Base-by-base conservation (phyloP, 2,888 invertebrate genomes). In the Drosophila cognata region DNA sequence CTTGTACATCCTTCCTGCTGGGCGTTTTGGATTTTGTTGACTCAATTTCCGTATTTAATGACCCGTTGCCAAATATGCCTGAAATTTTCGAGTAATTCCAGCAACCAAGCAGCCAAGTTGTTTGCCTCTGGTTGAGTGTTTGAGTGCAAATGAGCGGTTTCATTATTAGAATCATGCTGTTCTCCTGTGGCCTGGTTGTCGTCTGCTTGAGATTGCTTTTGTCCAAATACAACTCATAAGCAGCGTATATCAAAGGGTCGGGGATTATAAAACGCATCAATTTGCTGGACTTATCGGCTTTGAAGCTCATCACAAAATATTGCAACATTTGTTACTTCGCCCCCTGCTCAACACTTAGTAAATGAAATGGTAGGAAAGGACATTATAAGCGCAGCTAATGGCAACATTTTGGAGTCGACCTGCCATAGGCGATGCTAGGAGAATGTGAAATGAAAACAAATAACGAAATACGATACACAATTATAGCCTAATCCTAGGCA, bases 31-130 rank as follows among this genome's bases (percentile, higher is more conserved):
- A 85, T 87, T 81, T 89, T 88, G 90, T 91, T 87, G 85, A 88
- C 84, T 91, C 87, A 89, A 91, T 91, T 91, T 91, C 87, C 89
- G 86, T 80, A 89, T 88, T 89, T 90, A 91, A 91, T 91, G 91
- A 86, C 77, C 81, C 91, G 87, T 89, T 90, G 79, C 84, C 81
- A 85, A 88, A 88, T 86, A 81, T 86, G 88, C 84, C 81, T 59
- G 80, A 75, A 83, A 78, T 81, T 83, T 86, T 81, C 57, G 73
- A 79, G 75, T 78, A 75, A 81, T 79, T 75, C 43, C 73, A 70
- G 69, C 66, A 60, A 62, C 56, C 56, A 38, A 38, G 56, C 56
- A 78, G 77, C 63, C 59, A 38, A 28, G 59, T 43, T 35, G 46
- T 53, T 59, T 41, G 18, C 36, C 31, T 31, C 25, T 18, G n/a